Evolutionary conservation across 1,140 invertebrate genomes (phyloP), one percentile per base, ranked within the genome.

Genomic region (Pachyrhynchus sulphureomaculatus): DNA sequence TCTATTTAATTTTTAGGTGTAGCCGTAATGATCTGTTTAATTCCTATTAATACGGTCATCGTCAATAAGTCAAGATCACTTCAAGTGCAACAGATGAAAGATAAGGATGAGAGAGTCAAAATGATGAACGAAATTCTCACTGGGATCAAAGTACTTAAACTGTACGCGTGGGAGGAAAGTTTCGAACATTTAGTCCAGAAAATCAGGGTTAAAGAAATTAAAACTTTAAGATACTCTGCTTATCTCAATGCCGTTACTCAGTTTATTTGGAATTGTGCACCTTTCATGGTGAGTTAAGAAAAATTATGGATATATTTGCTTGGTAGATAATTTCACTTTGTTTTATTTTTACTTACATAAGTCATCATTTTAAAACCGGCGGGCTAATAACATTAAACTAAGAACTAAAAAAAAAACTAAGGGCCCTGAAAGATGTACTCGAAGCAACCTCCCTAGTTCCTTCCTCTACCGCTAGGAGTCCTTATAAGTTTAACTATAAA

Each of bases 241-340:
- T 94, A 94, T 78, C 78, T 95, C 5, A 93, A 93, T 80, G 90
- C 93, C 20, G 86, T 85, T 23, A 93, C 91, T n/a, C 90, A 91
- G 39, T 96, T 98, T 75, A 88, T 95, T 62, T 98, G 95, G 94
- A 91, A 91, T 8, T 96, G 91, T 78, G 93, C 95, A 4, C 95
- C 95, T n/a, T 96, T 96, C 77, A 81, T 98, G 86, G 95, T 98
- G 82, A 84, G 84, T 48, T 39, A 2, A 36, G n/a, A n/a, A 51
- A 56, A 36, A 52, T 39, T 5, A 21, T 20, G 13, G 13, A 41
- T 8, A 41, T n/a, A n/a, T n/a, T n/a, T n/a, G n/a, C n/a, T n/a
- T n/a, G n/a, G n/a, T n/a, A n/a, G n/a, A n/a, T n/a, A n/a, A n/a
- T n/a, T n/a, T n/a, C n/a, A n/a, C n/a, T n/a, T n/a, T n/a, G n/a